Conservation (phyloP, 2,797 vertebrate species). For the Helicolenus hilgendorfi region DNA sequence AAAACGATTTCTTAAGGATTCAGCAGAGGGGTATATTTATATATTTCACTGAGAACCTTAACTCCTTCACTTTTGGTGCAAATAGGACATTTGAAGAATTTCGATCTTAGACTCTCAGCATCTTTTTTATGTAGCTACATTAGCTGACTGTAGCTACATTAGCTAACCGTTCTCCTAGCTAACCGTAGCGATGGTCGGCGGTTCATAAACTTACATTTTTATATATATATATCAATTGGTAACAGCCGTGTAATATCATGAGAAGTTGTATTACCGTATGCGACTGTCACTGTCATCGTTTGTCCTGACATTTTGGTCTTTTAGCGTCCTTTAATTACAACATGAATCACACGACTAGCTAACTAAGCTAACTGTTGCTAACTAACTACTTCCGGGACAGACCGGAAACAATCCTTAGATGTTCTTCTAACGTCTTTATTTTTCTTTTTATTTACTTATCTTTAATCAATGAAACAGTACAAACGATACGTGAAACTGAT, state of each 20-base stretch:
- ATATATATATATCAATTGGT: neutral
- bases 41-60: no score
- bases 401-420: constrained; percentile 47
- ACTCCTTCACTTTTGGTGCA: no score
- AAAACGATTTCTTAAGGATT: no score
- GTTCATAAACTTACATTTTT: neutral
- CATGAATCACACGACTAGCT: constrained; percentile 33
- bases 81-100: no score
- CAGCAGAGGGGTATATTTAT: no score
- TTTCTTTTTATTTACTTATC: neutral
- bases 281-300: constrained; percentile 87
- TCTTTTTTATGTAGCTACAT: no score
- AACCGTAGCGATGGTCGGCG: neutral
- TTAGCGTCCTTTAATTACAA: constrained; percentile 18
- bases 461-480: neutral
- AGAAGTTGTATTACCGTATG: constrained; percentile 84
- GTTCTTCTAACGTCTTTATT: neutral
- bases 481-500: neutral
- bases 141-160: neutral
- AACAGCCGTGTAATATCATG: neutral
- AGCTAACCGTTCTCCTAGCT: constrained; percentile 16
- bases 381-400: constrained; percentile 69
- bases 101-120: no score
- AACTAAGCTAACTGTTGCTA: constrained; percentile 47
- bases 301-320: constrained; percentile 83